Conservation (phyloP, 2,797 vertebrate species). For the Acanthurus tractus region DNA sequence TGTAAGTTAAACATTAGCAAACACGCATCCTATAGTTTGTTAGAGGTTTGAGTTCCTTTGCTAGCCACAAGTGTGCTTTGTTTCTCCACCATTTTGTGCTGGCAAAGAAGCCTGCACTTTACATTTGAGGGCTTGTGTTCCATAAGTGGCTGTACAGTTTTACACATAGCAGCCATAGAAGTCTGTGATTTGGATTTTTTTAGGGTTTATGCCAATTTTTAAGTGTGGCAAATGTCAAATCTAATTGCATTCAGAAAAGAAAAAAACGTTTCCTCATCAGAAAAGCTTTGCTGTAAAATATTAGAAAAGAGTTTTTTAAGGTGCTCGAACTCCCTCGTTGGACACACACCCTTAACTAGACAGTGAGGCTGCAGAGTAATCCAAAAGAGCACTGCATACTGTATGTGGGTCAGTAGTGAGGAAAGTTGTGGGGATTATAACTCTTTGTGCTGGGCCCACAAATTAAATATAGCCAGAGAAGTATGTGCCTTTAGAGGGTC, state of each 20-base stretch:
- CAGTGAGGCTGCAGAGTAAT: conserved; percentile 26
- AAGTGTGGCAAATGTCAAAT: conserved; percentile 24
- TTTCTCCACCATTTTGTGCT: conserved; percentile 29
- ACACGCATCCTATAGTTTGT: not conserved
- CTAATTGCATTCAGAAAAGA: not conserved
- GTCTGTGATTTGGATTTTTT: conserved; percentile 30
- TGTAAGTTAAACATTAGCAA: not conserved
- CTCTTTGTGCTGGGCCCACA: conserved; percentile 2
- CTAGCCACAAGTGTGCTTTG: not conserved
- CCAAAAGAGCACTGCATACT: conserved; percentile 8
- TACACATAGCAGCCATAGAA: conserved; percentile 13
- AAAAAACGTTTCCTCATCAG: conserved; percentile 8
- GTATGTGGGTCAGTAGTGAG: conserved; percentile 46
- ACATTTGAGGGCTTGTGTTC: conserved; percentile 16
- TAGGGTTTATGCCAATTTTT: conserved; percentile 20
- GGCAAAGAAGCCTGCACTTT: conserved; percentile 7
- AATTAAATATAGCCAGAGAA: conserved; percentile 20
- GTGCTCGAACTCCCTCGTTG: not conserved
- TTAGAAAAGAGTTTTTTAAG: conserved; percentile 5
- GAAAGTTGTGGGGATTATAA: conserved; percentile 44
- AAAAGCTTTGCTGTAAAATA: conserved; percentile 27
- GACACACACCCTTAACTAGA: conserved; percentile 19
- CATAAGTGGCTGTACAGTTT: conserved; percentile 27
- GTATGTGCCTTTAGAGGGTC: not conserved
- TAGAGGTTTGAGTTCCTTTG: not conserved